Evolutionary conservation across 1,140 invertebrate genomes (phyloP).

Genomic region (Lordiphosa clarofinis): DNA sequence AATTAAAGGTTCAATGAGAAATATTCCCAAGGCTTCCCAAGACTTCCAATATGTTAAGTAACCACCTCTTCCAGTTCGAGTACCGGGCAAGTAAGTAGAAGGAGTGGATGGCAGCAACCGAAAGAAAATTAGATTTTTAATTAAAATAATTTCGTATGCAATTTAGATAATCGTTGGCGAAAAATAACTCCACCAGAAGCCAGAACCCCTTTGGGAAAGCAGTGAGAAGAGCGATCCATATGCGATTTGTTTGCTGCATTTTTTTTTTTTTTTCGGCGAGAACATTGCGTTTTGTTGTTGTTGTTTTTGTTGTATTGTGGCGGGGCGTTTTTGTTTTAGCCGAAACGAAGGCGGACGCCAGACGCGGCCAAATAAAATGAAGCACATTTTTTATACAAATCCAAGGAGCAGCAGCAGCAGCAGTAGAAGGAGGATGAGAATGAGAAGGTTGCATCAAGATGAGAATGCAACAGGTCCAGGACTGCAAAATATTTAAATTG

Average conservation of each 20-base stretch:
- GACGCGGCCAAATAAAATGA: constrained; percentile 72
- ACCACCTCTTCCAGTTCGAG: constrained; percentile 13
- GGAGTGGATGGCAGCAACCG: constrained; percentile 6
- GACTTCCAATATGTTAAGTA: constrained; percentile 16
- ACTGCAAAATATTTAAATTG: constrained; percentile 77
- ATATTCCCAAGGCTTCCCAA: constrained; percentile 14
- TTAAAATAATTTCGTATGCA: constrained; percentile 80
- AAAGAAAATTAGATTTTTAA: constrained; percentile 79
- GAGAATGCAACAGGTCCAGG: constrained; percentile 33
- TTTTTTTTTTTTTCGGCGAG: constrained; percentile 50
- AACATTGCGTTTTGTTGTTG: constrained; percentile 24
- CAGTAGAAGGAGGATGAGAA: constrained; percentile 19
- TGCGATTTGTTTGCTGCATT: constrained; percentile 70
- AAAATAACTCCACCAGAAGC: constrained; percentile 18
- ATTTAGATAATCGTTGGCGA: constrained; percentile 79
- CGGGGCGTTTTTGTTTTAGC: constrained; percentile 49
- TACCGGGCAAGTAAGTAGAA: neutral
- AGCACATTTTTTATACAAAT: constrained; percentile 77
- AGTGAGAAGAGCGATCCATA: constrained; percentile 41
- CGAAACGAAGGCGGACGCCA: constrained; percentile 60
- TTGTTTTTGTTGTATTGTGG: constrained; percentile 5
- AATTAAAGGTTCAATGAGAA: constrained; percentile 69
- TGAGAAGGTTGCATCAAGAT: constrained; percentile 61
- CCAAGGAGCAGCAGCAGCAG: constrained; percentile 29
- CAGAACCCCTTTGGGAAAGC: constrained; percentile 17